Percentiles rank a stretch among this genome's conserved stretches.
Conservation (phyloP, 2,113 vertebrate genomes). For the Pachypanchax playfairii region DNA sequence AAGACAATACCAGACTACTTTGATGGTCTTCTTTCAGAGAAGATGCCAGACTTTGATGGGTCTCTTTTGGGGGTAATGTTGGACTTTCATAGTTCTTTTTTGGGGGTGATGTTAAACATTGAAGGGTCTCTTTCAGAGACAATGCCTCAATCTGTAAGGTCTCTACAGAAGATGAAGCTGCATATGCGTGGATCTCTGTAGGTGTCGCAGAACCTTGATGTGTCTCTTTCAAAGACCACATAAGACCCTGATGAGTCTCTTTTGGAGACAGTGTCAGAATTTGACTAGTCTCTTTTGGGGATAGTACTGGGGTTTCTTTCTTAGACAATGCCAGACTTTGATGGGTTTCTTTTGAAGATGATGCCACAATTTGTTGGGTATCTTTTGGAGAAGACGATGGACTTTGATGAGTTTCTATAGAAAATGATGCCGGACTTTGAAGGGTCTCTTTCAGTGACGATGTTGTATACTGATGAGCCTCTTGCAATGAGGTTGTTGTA, state of each 20-base stretch:
- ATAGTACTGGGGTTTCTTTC: not conserved
- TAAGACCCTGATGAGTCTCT: not conserved
- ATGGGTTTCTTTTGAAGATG: not conserved
- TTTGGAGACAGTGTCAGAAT: not conserved
- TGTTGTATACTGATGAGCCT: not conserved
- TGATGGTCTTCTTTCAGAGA: not conserved
- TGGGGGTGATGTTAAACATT: not conserved
- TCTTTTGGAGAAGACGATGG: not conserved
- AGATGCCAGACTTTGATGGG: not conserved
- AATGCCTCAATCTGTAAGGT: not conserved
- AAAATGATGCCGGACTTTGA: slow-evolving; percentile 4
- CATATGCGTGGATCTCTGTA: too few relatives aligned
- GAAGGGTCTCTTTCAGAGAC: not conserved
- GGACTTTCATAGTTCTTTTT: not conserved
- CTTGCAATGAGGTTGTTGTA: not conserved
- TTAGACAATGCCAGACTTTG: not conserved
- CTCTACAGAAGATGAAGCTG: too few relatives aligned
- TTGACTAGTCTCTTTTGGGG: slow-evolving; percentile 2
- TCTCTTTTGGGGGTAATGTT: accelerated
- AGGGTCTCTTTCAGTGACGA: not conserved
- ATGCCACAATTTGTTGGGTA: not conserved
- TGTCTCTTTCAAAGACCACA: not conserved
- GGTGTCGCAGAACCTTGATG: too few relatives aligned
- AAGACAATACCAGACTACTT: not conserved
- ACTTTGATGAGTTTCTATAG: not conserved